Conservation (phyloP, 2,888 invertebrate species). For the Drosophila subsilvestris region DNA sequence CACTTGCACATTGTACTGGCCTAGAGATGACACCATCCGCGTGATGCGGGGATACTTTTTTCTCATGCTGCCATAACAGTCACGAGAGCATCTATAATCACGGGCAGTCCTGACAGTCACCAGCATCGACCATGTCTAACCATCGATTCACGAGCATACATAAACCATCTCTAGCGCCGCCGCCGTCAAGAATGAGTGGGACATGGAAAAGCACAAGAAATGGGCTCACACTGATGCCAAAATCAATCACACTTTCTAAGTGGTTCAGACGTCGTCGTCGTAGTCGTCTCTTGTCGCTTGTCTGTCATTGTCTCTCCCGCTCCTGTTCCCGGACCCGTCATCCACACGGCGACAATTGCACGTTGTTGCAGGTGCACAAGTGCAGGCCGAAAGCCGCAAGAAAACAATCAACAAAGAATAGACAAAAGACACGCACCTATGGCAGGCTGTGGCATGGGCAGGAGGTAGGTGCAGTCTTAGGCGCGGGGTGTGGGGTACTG, state of each 20-base stretch:
- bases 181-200: constrained; percentile 37
- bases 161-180: constrained; percentile 30
- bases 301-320: constrained; percentile 1
- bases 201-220: constrained; percentile 58
- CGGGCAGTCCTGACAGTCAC: too few species aligned
- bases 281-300: not conserved
- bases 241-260: constrained; percentile 82
- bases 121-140: not conserved
- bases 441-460: constrained; percentile 9
- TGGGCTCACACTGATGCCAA: constrained; percentile 75
- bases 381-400: constrained; percentile 16
- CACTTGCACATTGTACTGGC: constrained; percentile 7
- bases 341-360: constrained; percentile 40
- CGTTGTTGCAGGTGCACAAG: constrained; percentile 39
- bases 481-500: constrained; percentile 22
- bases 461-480: not conserved
- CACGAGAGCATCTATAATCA: not conserved
- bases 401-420: constrained; percentile 47
- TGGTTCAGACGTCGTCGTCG: constrained; percentile 49
- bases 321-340: not conserved
- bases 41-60: not conserved
- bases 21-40: constrained; percentile 27
- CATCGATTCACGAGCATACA: constrained; percentile 21
- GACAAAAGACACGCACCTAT: constrained; percentile 43
- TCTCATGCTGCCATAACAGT: not conserved